Percentiles rank a stretch among this genome's conserved stretches.
Evolutionary conservation across 2,113 vertebrate genomes (phyloP).

Genomic region (Siniperca knerii): DNA sequence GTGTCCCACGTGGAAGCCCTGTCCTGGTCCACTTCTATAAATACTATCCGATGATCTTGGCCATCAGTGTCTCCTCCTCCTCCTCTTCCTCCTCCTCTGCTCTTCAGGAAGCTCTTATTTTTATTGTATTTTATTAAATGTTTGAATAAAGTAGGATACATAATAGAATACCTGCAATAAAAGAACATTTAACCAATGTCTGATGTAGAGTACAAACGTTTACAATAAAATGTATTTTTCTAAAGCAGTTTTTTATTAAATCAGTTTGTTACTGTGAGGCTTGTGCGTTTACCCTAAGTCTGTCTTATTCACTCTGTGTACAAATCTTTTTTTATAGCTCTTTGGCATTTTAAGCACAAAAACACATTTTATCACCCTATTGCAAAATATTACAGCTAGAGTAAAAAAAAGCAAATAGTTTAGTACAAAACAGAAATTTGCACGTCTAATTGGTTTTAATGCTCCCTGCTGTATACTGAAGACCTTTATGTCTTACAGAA

Average conservation of each 20-base stretch:
- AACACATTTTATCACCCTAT: not conserved
- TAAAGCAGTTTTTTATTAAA: not conserved
- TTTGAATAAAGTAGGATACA: not conserved
- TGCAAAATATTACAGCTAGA: not conserved
- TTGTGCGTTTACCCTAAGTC: not conserved
- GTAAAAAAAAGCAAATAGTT: not conserved
- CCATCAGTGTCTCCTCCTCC: conserved; percentile 45
- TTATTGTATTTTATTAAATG: conserved; percentile 2
- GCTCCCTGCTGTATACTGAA: conserved; percentile 9
- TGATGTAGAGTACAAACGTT: not conserved
- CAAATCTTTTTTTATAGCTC: not conserved
- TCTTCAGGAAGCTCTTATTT: conserved; percentile 17
- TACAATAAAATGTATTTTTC: not conserved
- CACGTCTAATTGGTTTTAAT: conserved; percentile 30
- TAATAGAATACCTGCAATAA: not conserved
- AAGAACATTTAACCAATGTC: not conserved
- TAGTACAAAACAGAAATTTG: not conserved
- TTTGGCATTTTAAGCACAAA: not conserved
- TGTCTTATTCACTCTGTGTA: not conserved
- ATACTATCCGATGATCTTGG: conserved; percentile 67
- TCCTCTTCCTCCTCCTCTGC: conserved; percentile 1
- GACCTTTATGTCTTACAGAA: conserved; percentile 32
- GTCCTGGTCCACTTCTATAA: conserved; percentile 72
- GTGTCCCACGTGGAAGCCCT: conserved; percentile 60
- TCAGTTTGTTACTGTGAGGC: not conserved